Conservation (phyloP, 2,113 vertebrate species). For the Eretmochelys imbricata region DNA sequence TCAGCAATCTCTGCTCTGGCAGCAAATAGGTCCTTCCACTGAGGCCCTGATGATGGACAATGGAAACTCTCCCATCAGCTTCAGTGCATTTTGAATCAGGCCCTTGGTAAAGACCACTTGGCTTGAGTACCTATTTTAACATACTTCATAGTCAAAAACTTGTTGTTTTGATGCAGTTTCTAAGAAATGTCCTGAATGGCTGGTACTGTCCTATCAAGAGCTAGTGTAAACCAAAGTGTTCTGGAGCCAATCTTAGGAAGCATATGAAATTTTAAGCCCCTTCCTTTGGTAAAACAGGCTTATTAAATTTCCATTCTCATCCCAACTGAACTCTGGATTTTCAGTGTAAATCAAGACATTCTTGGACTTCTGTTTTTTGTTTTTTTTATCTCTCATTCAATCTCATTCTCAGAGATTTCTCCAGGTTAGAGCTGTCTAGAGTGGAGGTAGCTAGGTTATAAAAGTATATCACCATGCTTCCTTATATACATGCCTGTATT, state of each 20-base stretch:
- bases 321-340: background rate
- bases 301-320: background rate
- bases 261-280: background rate
- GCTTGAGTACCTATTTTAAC: background rate
- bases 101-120: background rate
- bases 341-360: background rate
- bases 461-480: background rate
- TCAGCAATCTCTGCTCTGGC: background rate
- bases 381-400: background rate
- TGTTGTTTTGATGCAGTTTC: background rate
- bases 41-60: background rate
- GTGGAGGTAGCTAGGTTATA: background rate
- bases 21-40: background rate
- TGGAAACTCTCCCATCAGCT: background rate
- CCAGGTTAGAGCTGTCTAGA: background rate
- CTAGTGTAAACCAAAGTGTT: background rate
- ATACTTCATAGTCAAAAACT: background rate
- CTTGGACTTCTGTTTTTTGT: background rate
- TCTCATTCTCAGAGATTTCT: background rate
- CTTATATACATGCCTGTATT: background rate
- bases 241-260: background rate
- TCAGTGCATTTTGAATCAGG: fast-evolving
- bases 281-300: background rate
- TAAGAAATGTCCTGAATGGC: background rate
- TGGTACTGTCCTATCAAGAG: background rate